Conservation (phyloP, 2,797 vertebrate species). For the Eulemur albifrons region DNA sequence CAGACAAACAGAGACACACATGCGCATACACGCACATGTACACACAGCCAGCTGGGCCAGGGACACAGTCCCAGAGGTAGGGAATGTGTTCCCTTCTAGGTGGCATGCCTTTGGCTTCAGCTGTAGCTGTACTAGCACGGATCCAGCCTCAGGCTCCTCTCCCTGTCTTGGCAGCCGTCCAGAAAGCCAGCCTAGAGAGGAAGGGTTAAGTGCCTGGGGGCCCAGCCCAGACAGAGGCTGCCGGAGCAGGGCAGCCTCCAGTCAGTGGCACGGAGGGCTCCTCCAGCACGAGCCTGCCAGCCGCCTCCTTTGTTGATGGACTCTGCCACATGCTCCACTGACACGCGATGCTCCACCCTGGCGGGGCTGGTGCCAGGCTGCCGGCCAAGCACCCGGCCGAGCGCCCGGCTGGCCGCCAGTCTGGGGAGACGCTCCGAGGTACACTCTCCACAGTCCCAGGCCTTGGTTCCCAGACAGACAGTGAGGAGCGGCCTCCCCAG, state of each 20-base stretch:
- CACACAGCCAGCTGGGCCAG: neutral
- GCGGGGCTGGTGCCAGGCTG: conserved; percentile 74
- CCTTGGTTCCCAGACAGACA: conserved; percentile 76
- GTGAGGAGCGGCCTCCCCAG: conserved; percentile 75
- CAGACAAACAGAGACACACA: neutral
- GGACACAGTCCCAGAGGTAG: neutral
- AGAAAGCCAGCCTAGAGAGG: conserved; percentile 41
- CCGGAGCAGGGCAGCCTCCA: conserved; percentile 48
- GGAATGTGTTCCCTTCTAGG: neutral
- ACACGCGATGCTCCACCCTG: conserved; percentile 70
- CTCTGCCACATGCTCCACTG: conserved; percentile 81
- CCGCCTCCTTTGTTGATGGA: conserved; percentile 84
- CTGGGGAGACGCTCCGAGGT: conserved; percentile 62
- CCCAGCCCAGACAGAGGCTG: conserved; percentile 77
- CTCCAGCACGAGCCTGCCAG: conserved; percentile 78
- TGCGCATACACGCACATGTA: neutral
- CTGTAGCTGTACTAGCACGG: neutral
- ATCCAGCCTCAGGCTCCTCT: neutral
- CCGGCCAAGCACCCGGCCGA: conserved; percentile 61
- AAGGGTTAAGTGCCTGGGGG: conserved; percentile 69
- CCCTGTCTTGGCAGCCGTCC: conserved; percentile 53
- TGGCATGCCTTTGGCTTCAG: neutral
- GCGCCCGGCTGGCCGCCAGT: conserved; percentile 38
- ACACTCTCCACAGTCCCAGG: conserved; percentile 60
- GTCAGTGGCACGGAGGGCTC: conserved; percentile 68